These are phyloP conservation scores for Sphaerodactylus townsendi DNA, from an alignment of 2,113 vertebrate genomes.

Conservation along the genomic window DNA sequence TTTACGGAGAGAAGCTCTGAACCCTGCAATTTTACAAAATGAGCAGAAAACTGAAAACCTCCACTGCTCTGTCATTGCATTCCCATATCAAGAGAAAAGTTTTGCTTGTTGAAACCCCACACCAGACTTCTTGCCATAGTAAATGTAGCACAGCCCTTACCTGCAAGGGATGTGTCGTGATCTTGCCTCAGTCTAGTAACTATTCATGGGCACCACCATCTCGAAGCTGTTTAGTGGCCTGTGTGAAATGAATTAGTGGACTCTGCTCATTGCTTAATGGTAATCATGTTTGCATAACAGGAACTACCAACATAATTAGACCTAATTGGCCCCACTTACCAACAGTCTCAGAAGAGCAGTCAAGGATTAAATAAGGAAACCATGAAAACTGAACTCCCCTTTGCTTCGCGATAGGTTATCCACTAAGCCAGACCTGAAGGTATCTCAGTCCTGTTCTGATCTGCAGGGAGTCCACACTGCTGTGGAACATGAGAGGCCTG, in stretches of 20 bases:
- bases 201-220: not conserved
- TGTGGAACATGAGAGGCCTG: rapidly evolving
- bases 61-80: not conserved
- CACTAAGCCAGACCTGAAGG: not conserved
- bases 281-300: conserved; percentile 36
- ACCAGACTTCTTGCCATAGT: not conserved
- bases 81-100: not conserved
- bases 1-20: not conserved
- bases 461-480: not conserved
- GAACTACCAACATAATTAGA: conserved; percentile 36
- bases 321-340: not conserved
- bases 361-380: not conserved
- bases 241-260: conserved; percentile 24
- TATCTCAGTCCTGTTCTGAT: not conserved
- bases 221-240: not conserved
- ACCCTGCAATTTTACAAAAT: too few species aligned
- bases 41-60: not conserved
- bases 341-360: not conserved
- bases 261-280: conserved; percentile 41
- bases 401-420: not conserved
- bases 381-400: conserved; percentile 1
- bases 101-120: not conserved
- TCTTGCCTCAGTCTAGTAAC: not conserved
- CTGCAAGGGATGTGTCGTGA: not conserved
- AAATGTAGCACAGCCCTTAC: not conserved